These are phyloP conservation scores for Maccullochella peelii DNA, from an alignment of 2,113 vertebrate species.

Conservation along the genomic window DNA sequence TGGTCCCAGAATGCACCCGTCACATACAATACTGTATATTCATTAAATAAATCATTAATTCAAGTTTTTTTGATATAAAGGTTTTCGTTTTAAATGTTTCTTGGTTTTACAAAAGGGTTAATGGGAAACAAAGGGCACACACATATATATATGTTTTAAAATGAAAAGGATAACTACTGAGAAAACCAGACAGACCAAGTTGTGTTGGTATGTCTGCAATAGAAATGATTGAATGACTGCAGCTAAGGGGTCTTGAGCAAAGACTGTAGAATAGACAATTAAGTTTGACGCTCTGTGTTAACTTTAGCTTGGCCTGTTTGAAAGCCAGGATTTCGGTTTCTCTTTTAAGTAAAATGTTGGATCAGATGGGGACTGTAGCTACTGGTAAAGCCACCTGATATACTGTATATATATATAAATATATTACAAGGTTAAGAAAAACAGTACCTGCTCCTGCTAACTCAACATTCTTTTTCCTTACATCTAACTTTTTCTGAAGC, in stretches of 20 bases:
- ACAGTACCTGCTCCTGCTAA: background rate
- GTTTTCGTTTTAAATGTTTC: background rate
- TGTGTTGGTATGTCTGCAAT: background rate
- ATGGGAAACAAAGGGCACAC: background rate
- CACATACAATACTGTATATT: constrained; percentile 2
- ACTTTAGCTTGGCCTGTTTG: background rate
- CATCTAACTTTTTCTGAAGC: background rate
- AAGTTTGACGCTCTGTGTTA: background rate
- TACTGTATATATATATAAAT: too few species aligned
- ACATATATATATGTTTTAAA: background rate
- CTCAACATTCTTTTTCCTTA: background rate
- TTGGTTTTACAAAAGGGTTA: background rate
- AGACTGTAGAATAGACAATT: background rate
- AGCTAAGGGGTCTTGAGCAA: background rate
- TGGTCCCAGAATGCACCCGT: constrained; percentile 74
- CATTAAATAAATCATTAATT: constrained; percentile 6
- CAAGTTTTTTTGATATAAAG: background rate
- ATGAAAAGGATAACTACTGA: background rate
- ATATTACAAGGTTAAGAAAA: background rate
- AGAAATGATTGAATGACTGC: background rate
- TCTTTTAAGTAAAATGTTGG: background rate
- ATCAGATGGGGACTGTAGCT: background rate
- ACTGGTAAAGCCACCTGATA: background rate
- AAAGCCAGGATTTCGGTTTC: background rate
- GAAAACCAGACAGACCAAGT: background rate